These are phyloP conservation scores for Ischnus inquisitorius DNA, from an alignment of 2,888 invertebrate genomes.

Conservation along the genomic window DNA sequence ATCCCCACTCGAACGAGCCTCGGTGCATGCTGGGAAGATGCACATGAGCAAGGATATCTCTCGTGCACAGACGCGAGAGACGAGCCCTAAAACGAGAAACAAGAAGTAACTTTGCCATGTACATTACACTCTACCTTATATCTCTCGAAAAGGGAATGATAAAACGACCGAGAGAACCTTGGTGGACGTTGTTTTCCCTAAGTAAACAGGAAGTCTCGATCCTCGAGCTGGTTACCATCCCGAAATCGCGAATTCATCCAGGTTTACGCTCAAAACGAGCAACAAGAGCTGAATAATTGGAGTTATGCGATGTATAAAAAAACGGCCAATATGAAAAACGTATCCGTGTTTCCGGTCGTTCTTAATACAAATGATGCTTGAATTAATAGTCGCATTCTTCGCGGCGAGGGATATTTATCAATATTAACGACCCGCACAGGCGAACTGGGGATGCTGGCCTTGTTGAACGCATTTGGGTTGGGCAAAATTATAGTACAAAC, in stretches of 20 bases:
- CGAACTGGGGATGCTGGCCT: slow-evolving; percentile 50
- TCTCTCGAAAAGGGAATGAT: slow-evolving; percentile 12
- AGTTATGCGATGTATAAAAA: neutral
- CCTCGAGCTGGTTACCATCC: neutral
- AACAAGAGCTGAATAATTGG: neutral
- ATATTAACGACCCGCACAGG: slow-evolving; percentile 10
- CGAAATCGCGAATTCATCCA: neutral
- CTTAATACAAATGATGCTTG: neutral
- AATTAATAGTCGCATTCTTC: neutral
- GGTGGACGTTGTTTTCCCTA: neutral
- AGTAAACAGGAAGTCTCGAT: neutral
- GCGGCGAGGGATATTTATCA: slow-evolving; percentile 13
- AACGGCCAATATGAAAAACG: neutral
- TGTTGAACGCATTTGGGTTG: slow-evolving; percentile 17
- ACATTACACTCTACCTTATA: neutral
- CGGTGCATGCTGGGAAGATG: slow-evolving; percentile 28
- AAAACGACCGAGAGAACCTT: neutral
- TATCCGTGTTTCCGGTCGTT: neutral
- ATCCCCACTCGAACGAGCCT: neutral
- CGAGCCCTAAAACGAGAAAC: slow-evolving; percentile 16
- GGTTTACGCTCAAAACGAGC: neutral
- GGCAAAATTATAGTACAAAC: neutral
- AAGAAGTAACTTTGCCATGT: slow-evolving; percentile 24
- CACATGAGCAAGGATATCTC: neutral
- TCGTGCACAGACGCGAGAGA: neutral